A percentile compares a stretch with the other conserved stretches of the same genome.
phyloP scores from a whole-genome alignment of 1,140 invertebrate species.

The Scaptodrosophila lebanonensis region DNA sequence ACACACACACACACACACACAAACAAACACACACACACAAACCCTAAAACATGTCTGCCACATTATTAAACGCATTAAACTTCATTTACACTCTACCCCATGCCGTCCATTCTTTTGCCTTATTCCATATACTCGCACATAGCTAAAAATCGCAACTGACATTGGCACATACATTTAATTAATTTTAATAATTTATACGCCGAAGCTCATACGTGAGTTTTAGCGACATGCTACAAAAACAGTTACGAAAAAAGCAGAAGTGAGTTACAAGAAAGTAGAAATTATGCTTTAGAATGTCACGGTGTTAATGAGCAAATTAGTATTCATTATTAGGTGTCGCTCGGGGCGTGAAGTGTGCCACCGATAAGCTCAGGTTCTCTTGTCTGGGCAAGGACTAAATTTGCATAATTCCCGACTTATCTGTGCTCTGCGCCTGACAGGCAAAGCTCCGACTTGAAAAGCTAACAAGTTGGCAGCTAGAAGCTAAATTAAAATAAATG shows the following conservation, averaged over 20 bases:
- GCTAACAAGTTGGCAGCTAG: conserved; percentile 51
- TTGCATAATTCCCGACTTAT: conserved; percentile 54
- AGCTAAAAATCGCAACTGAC: background rate
- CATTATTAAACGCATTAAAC: conserved; percentile 48
- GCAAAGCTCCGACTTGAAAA: conserved; percentile 9
- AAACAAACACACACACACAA: conserved; percentile 18
- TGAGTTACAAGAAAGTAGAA: conserved; percentile 38
- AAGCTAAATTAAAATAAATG: conserved; percentile 69
- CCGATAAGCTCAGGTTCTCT: conserved; percentile 1
- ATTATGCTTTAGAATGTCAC: conserved; percentile 56
- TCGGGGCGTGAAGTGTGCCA: conserved; percentile 16
- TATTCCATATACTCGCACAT: background rate
- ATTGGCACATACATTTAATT: conserved; percentile 60
- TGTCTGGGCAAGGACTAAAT: conserved; percentile 23
- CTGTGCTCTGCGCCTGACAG: conserved; percentile 32
- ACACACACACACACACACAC: conserved; percentile 2
- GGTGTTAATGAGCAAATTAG: conserved; percentile 68
- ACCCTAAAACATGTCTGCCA: conserved; percentile 19
- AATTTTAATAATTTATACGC: conserved; percentile 69
- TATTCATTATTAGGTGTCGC: conserved; percentile 70
- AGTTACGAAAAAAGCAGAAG: background rate
- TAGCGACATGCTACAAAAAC: conserved; percentile 43
- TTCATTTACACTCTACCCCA: conserved; percentile 32
- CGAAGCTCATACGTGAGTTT: conserved; percentile 33
- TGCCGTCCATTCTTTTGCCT: background rate